Evolutionary conservation across 2,113 vertebrate species (phyloP).

Genomic region (Miniopterus natalensis): DNA sequence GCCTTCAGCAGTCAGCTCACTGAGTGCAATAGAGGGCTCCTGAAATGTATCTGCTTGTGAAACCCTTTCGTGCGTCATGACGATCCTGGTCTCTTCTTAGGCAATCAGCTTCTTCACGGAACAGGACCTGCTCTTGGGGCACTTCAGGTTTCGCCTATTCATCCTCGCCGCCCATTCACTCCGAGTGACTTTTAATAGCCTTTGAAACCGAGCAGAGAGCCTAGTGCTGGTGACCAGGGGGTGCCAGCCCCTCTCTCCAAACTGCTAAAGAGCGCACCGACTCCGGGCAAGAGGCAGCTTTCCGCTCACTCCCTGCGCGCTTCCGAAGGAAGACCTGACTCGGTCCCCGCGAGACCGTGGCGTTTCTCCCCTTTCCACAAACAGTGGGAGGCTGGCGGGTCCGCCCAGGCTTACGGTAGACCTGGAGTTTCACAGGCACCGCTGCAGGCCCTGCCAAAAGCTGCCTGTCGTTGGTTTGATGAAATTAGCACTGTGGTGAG

Average conservation of each 20-base stretch:
- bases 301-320: rapidly evolving
- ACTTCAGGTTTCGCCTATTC: constrained; percentile 67
- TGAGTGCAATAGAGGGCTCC: constrained; percentile 34
- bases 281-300: background rate
- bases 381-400: background rate
- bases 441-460: background rate
- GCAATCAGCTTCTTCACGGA: constrained; percentile 72
- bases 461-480: background rate
- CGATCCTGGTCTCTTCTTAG: background rate
- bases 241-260: constrained; percentile 1
- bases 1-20: constrained; percentile 53
- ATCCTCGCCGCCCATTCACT: constrained; percentile 68
- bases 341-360: background rate
- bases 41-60: constrained; percentile 59
- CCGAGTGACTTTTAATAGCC: constrained; percentile 67
- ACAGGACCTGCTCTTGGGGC: constrained; percentile 49
- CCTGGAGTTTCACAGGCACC: background rate
- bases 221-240: background rate
- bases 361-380: constrained; percentile 21
- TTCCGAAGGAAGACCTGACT: background rate
- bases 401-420: background rate
- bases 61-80: constrained; percentile 45
- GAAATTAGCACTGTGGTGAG: background rate
- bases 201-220: background rate
- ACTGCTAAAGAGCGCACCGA: background rate